Percentiles rank a stretch among this genome's conserved stretches.
phyloP scores from a whole-genome alignment of 1,140 invertebrate genomes.

The Caenorhabditis elegans region WBcel235 BX284605.5:7407501-7408000 shows the following conservation, averaged over 20 bases:
- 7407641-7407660: too few relatives aligned
- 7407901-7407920: too few relatives aligned
- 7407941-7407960: not conserved
- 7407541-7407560: too few relatives aligned
- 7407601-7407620: too few relatives aligned
- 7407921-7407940: not conserved
- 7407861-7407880: not conserved
- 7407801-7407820: not conserved
- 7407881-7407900: not conserved
- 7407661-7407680: too few relatives aligned
- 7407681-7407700: too few relatives aligned
- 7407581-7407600: too few relatives aligned
- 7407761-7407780: slow-evolving; percentile 2
- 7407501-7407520: too few relatives aligned
- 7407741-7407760: not conserved
- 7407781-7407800: not conserved
- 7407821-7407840: not conserved
- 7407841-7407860: not conserved
- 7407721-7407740: not conserved
- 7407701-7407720: not conserved
- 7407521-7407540: too few relatives aligned
- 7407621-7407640: too few relatives aligned
- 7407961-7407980: not conserved
- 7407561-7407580: too few relatives aligned
- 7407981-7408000: not conserved